Evolutionary conservation across 2,113 vertebrate genomes (phyloP), one percentile per base, ranked within the genome.

Genomic region (Malurus elegans): DNA sequence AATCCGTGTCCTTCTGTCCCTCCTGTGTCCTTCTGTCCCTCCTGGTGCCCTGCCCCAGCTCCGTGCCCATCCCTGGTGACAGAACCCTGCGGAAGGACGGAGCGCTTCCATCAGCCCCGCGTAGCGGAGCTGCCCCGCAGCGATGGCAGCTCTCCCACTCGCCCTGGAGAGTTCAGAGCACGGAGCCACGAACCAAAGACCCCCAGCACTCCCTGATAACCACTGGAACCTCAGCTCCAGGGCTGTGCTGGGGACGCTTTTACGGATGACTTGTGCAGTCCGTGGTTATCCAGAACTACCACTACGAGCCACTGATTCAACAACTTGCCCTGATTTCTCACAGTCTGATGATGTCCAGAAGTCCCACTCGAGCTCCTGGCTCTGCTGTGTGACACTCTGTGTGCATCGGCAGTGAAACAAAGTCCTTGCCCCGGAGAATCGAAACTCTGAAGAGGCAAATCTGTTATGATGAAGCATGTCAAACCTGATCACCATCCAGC

Each of bases 381-480:
- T 91, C 57, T 50, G 45, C 54, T 31, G 13, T 44, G 70, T 40
- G 64, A 78, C 74, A n/a, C 38, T 18, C 62, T 17, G 25, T 38
- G 69, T 36, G 4, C 18, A 67, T 72, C 89, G 50, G 4, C 1
- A 76, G 71, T 1, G 8, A 78, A 88, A 80, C 54, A 88, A 94
- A 86, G 92, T 92, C 90, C 82, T 93, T 69, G 75, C 90, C 79
- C 88, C 58, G 25, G 91, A 94, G 79, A 92, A 87, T 67, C 32
- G 53, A 2, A 79, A 62, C 36, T 79, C 87, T 61, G 91, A 88
- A 92, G 86, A 96, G 76, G 73, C 65, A 93, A 90, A 95, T 87
- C 61, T 78, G 83, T 67, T 86, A 51, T 17, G 91, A 92, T 91
- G 78, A 92, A 91, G 56, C 60, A 2, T 40, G 91, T 93, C 96